These are phyloP conservation scores for Bubalus kerabau DNA, from an alignment of 2,113 vertebrate species.

Conservation along the genomic window DNA sequence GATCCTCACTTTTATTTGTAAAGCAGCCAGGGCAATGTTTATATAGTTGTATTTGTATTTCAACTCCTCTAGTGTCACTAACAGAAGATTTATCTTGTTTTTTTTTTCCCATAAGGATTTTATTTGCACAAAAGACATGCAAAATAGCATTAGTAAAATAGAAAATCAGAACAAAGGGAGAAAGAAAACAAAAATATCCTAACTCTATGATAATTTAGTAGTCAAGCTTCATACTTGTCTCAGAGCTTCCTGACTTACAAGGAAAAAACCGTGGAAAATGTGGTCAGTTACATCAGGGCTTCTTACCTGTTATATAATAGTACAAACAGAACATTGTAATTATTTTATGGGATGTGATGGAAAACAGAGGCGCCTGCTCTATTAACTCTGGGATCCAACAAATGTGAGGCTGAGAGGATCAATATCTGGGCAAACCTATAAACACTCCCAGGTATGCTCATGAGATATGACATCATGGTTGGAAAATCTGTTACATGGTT, in stretches of 20 bases:
- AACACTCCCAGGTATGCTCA: not conserved
- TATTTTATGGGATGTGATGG: not conserved
- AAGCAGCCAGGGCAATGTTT: not conserved
- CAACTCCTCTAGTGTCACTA: not conserved
- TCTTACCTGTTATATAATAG: not conserved
- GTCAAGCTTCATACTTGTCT: not conserved
- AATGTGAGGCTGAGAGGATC: not conserved
- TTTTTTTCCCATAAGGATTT: not conserved
- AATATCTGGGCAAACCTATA: not conserved
- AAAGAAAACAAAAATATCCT: not conserved
- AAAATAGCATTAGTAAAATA: not conserved
- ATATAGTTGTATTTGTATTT: not conserved
- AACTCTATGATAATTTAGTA: not conserved
- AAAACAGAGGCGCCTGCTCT: not conserved
- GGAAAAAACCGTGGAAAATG: not conserved
- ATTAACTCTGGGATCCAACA: not conserved
- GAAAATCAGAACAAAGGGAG: not conserved
- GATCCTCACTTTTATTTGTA: not conserved
- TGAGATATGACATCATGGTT: not conserved
- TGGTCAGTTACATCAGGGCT: not conserved
- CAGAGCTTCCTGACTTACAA: not conserved
- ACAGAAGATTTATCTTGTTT: not conserved
- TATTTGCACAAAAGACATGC: not conserved
- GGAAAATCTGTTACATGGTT: not conserved
- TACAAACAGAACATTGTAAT: not conserved